Evolutionary conservation across 2,888 invertebrate genomes (phyloP).

Genomic region (Homarus gammarus): DNA sequence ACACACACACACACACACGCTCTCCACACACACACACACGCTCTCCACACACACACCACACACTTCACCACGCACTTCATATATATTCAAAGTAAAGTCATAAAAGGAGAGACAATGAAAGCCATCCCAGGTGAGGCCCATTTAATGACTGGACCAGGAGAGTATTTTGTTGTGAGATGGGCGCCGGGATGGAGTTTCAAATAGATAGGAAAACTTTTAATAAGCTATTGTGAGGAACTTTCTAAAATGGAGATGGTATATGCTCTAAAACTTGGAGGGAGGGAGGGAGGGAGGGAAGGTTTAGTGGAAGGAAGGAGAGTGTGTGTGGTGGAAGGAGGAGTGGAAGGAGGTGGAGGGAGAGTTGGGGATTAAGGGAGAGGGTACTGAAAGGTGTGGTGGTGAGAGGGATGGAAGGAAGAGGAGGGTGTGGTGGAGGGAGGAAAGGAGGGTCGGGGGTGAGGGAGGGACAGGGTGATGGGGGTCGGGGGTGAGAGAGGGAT

Average conservation of each 20-base stretch:
- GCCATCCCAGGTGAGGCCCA: not conserved
- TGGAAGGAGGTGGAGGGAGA: no score
- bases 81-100: not conserved
- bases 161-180: not conserved
- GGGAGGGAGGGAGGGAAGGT: not conserved
- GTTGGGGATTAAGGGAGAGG: no score
- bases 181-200: not conserved
- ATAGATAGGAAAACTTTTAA: constrained; percentile 46
- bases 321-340: no score
- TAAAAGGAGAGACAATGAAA: not conserved
- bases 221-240: constrained; percentile 9
- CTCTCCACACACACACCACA: not conserved
- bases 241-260: not conserved
- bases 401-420: no score
- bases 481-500: no score
- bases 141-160: not conserved
- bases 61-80: not conserved
- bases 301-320: no score
- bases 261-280: not conserved
- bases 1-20: not conserved
- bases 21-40: not conserved
- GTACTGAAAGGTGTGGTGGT: no score
- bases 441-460: not conserved
- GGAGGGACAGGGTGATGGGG: no score
- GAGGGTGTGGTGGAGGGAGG: no score